Evolutionary conservation across 2,797 vertebrate species (phyloP).

Genomic region (Podargus strigoides): DNA sequence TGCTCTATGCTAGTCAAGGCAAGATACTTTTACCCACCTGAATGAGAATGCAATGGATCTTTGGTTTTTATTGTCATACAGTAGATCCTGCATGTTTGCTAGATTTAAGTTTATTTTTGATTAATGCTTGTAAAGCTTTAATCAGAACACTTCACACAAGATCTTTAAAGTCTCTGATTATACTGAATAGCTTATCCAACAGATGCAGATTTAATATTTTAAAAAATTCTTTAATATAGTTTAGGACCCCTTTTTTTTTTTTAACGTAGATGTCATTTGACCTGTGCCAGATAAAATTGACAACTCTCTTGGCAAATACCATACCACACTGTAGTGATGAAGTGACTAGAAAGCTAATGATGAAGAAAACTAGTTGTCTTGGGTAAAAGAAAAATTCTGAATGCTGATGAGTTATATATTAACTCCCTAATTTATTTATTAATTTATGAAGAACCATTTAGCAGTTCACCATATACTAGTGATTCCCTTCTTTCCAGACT

Average conservation of each 20-base stretch:
- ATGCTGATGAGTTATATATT: background rate
- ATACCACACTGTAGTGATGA: background rate
- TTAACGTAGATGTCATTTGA: background rate
- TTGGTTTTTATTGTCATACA: background rate
- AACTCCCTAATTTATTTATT: background rate
- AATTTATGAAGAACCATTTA: background rate
- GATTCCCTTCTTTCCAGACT: background rate
- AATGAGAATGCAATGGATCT: background rate
- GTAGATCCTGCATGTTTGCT: background rate
- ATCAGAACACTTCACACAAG: background rate
- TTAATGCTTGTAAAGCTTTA: background rate
- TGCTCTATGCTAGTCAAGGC: background rate
- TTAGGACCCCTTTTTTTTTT: background rate
- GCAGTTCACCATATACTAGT: background rate
- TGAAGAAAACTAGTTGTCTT: background rate
- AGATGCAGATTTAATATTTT: background rate
- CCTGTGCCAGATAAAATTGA: background rate
- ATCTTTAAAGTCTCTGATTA: background rate
- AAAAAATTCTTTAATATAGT: background rate
- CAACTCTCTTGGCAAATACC: background rate
- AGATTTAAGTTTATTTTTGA: background rate
- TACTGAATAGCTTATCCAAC: background rate
- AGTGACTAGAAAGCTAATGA: background rate
- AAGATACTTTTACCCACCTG: background rate
- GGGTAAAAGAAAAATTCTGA: background rate